Evolutionary conservation across 2,797 vertebrate species (phyloP).

Genomic region (Scyliorhinus canicula): DNA sequence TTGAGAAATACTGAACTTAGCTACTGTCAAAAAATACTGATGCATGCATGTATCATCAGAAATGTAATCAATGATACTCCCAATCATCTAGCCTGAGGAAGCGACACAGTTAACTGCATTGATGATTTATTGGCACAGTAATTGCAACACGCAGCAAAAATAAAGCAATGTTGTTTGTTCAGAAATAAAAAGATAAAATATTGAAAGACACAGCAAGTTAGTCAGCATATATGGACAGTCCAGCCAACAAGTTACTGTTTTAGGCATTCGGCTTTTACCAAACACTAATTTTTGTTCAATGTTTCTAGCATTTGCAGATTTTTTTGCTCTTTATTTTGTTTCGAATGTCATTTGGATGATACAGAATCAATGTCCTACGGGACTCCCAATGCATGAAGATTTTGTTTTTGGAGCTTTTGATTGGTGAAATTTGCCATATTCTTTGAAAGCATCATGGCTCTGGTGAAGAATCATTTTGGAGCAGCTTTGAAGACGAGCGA

Average conservation of each 20-base stretch:
- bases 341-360: background rate
- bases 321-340: background rate
- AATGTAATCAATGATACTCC: too few relatives aligned
- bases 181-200: background rate
- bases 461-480: background rate
- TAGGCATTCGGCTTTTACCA: background rate
- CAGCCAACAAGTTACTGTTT: background rate
- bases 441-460: background rate
- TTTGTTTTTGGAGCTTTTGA: background rate
- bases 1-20: background rate
- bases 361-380: background rate
- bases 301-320: background rate
- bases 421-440: background rate
- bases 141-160: background rate
- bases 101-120: background rate
- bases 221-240: background rate
- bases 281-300: background rate
- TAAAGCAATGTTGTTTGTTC: background rate
- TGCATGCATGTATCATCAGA: too few relatives aligned
- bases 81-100: background rate
- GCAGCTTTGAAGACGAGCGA: background rate
- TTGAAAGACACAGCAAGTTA: background rate
- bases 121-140: background rate
- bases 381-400: background rate
- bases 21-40: background rate